phyloP scores from a whole-genome alignment of 2,888 invertebrate genomes.

The Leucophenga montana region DNA sequence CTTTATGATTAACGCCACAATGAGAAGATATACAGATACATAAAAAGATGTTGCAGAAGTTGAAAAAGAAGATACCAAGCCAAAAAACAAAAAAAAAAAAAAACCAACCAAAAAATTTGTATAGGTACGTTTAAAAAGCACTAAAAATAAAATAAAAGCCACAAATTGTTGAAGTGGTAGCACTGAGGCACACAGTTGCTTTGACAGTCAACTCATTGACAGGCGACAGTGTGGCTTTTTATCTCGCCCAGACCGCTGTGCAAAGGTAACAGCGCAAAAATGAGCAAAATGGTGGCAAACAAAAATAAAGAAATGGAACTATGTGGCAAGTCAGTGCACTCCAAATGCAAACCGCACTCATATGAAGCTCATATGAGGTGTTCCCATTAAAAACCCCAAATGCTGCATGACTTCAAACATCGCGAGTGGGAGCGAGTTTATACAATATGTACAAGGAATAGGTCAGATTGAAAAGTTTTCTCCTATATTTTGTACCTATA shows the following conservation, averaged over 20 bases:
- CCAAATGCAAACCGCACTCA: not conserved
- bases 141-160: conserved; percentile 65
- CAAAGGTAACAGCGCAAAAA: conserved; percentile 61
- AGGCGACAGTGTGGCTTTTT: conserved; percentile 3
- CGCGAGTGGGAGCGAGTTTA: no score
- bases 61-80: not conserved
- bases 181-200: not conserved
- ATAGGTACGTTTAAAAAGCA: conserved; percentile 57
- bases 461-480: no score
- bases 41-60: not conserved
- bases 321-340: conserved; percentile 44
- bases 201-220: not conserved
- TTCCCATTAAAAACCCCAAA: not conserved
- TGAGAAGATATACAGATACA: not conserved
- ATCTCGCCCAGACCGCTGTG: not conserved
- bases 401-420: no score
- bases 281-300: conserved; percentile 55
- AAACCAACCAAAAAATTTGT: not conserved
- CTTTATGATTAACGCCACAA: conserved; percentile 26
- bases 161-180: conserved; percentile 58
- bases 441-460: no score
- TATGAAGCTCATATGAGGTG: not conserved
- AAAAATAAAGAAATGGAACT: conserved; percentile 41
- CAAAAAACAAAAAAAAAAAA: not conserved
- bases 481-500: no score